phyloP scores from a whole-genome alignment of 2,888 invertebrate species.

The Eucera pruinosa region DNA sequence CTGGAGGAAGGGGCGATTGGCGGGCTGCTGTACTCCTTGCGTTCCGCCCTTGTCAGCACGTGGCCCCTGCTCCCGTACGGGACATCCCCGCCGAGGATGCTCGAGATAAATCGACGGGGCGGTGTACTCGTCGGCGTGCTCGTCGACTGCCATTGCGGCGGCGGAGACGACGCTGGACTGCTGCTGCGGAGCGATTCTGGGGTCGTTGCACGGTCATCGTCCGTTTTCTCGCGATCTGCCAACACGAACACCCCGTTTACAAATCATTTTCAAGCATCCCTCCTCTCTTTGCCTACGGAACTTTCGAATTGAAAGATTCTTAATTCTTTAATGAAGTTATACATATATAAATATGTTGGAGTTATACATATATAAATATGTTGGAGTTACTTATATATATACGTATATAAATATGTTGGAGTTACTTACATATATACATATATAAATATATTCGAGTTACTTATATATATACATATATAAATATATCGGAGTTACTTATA shows the following conservation, averaged over 20 bases:
- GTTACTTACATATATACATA: no score
- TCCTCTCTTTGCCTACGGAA: no score
- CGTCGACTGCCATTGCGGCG: constrained; percentile 78
- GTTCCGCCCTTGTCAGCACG: constrained; percentile 92
- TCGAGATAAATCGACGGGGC: constrained; percentile 90
- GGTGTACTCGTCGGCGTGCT: constrained; percentile 78
- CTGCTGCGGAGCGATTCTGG: constrained; percentile 81
- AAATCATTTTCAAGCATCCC: neutral
- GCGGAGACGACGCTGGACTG: constrained; percentile 80
- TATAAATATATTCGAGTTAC: no score
- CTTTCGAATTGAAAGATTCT: no score
- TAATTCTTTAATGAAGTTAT: no score
- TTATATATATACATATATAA: no score
- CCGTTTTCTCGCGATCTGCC: constrained; percentile 83
- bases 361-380: no score
- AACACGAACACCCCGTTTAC: no score
- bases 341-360: no score
- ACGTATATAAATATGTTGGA: no score
- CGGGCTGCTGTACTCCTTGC: constrained; percentile 89
- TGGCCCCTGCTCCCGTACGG: constrained; percentile 93
- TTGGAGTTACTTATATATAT: no score
- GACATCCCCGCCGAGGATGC: constrained; percentile 92
- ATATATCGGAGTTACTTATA: no score
- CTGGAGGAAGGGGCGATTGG: constrained; percentile 84
- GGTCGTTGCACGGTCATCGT: constrained; percentile 82